phyloP scores from a whole-genome alignment of 2,113 vertebrate species.

The Rhipidura dahli region DNA sequence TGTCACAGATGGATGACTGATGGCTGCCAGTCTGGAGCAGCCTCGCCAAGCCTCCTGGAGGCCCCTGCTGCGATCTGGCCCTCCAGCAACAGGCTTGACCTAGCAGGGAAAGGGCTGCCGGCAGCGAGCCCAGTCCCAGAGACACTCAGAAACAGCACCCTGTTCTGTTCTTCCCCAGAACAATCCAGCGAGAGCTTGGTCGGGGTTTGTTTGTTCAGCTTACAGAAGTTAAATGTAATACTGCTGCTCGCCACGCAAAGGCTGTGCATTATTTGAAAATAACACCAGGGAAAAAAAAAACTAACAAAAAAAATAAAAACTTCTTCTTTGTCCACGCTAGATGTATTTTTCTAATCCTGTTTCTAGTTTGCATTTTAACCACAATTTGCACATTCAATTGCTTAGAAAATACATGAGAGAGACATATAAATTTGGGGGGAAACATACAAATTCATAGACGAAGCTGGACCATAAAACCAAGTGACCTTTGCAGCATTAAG shows the following conservation, averaged over 20 bases:
- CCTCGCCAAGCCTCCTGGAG: conserved; percentile 62
- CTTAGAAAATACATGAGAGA: background rate
- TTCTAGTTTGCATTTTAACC: background rate
- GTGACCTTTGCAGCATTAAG: conserved; percentile 51
- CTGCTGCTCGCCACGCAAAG: conserved; percentile 41
- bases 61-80: conserved; percentile 71
- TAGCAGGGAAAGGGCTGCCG: conserved; percentile 70
- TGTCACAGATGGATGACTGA: conserved; percentile 79
- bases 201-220: conserved; percentile 65
- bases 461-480: background rate
- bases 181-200: conserved; percentile 33
- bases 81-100: conserved; percentile 72
- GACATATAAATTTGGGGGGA: background rate
- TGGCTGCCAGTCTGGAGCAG: conserved; percentile 81
- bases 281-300: background rate
- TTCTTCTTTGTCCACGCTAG: background rate
- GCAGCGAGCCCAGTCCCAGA: conserved; percentile 76
- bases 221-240: conserved; percentile 43
- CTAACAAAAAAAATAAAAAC: background rate
- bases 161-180: conserved; percentile 47
- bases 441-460: background rate
- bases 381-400: background rate
- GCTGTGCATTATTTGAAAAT: background rate
- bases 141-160: conserved; percentile 72
- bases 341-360: background rate